A percentile compares a stretch with the other conserved stretches of the same genome.
phyloP scores from a whole-genome alignment of 2,113 vertebrate genomes.

The Proteles cristata region DNA sequence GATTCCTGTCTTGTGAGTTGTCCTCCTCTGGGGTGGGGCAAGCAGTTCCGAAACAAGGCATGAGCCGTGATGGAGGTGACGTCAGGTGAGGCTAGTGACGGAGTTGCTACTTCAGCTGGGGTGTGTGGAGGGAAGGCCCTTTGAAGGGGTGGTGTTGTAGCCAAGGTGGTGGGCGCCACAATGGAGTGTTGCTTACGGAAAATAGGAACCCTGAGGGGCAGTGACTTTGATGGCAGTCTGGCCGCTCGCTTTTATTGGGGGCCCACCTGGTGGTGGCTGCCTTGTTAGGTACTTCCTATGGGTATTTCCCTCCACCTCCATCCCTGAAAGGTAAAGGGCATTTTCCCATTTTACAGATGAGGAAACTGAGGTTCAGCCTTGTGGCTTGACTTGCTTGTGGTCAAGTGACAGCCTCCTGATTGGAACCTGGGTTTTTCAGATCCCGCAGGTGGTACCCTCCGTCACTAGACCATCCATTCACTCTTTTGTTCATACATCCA shows the following conservation, averaged over 20 bases:
- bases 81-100: too few species aligned
- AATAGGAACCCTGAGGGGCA: background rate
- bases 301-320: background rate
- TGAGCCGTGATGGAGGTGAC: background rate
- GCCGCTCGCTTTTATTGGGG: background rate
- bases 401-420: background rate
- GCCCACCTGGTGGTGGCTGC: background rate
- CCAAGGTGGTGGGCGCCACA: accelerated
- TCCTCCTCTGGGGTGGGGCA: background rate
- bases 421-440: background rate
- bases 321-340: background rate
- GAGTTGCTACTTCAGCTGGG: background rate
- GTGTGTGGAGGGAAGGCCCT: background rate
- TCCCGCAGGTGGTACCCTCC: background rate
- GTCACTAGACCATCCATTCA: background rate
- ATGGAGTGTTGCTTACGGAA: background rate
- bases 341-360: background rate
- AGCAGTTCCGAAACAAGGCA: background rate
- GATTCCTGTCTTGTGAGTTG: background rate
- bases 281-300: background rate
- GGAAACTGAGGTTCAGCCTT: background rate
- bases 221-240: background rate
- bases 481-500: too few species aligned
- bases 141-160: background rate
- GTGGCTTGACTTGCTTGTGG: background rate